Conservation (phyloP, 2,797 vertebrate species). For the Tympanoctomys barrerae region DNA sequence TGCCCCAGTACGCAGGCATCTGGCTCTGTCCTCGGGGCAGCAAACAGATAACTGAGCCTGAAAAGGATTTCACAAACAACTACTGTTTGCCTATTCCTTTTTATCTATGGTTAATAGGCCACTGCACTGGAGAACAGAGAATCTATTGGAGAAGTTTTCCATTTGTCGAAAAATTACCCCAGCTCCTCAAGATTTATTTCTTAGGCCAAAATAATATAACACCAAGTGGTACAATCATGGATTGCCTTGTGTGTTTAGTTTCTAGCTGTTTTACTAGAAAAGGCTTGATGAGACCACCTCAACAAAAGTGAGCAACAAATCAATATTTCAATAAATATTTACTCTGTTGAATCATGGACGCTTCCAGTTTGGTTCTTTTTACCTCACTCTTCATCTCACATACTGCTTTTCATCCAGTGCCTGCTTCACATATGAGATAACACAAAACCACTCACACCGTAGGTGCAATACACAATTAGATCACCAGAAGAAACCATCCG, state of each 20-base stretch:
- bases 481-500: background rate
- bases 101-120: background rate
- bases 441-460: background rate
- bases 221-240: background rate
- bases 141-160: constrained; percentile 10
- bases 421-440: constrained; percentile 35
- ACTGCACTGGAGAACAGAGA: constrained; percentile 6
- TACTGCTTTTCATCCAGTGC: background rate
- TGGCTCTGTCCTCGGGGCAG: constrained; percentile 13
- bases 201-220: background rate
- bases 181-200: constrained; percentile 52
- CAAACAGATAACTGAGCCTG: constrained; percentile 16
- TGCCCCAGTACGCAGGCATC: background rate
- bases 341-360: background rate
- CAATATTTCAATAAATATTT: background rate
- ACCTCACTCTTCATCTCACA: background rate
- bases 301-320: background rate
- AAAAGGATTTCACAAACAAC: constrained; percentile 45
- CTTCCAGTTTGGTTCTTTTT: background rate
- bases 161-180: constrained; percentile 47
- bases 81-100: constrained; percentile 36
- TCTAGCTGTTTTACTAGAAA: background rate
- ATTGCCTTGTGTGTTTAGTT: background rate
- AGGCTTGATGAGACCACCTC: background rate
- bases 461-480: constrained; percentile 31